Conservation (phyloP, 2,888 invertebrate species). For the Polylopha cassiicola region DNA sequence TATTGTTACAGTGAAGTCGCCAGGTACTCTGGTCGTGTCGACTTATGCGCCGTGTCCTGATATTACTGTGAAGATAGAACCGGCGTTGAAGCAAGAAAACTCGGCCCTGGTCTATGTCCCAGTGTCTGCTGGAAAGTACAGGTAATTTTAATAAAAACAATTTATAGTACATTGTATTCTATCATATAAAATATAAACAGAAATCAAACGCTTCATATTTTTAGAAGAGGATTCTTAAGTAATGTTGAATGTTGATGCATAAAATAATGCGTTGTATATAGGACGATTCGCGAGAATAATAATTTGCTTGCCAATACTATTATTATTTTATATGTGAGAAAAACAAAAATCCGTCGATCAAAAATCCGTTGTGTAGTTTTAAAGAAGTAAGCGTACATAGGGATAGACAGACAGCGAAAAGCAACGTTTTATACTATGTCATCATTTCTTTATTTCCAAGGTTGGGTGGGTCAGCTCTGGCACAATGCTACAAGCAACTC, state of each 20-base stretch:
- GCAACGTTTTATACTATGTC: too few species aligned
- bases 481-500: conserved; percentile 92
- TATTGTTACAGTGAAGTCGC: conserved; percentile 78
- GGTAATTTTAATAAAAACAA: conserved; percentile 36
- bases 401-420: too few species aligned
- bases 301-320: too few species aligned
- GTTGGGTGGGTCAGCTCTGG: conserved; percentile 94
- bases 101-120: conserved; percentile 88
- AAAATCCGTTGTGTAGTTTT: too few species aligned
- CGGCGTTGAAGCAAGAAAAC: conserved; percentile 85
- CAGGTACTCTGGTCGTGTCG: conserved; percentile 96
- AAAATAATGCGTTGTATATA: too few species aligned
- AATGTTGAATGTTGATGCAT: too few species aligned
- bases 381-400: too few species aligned
- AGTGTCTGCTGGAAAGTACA: conserved; percentile 82
- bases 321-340: too few species aligned
- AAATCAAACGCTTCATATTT: background rate
- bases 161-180: background rate
- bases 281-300: too few species aligned
- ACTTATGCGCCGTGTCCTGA: conserved; percentile 97
- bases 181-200: background rate
- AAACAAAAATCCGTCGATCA: too few species aligned
- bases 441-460: conserved; percentile 50
- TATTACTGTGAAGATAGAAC: conserved; percentile 90
- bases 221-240: too few species aligned